Base-by-base conservation (phyloP, 2,113 vertebrate species). In the Sigmodon hispidus region DNA sequence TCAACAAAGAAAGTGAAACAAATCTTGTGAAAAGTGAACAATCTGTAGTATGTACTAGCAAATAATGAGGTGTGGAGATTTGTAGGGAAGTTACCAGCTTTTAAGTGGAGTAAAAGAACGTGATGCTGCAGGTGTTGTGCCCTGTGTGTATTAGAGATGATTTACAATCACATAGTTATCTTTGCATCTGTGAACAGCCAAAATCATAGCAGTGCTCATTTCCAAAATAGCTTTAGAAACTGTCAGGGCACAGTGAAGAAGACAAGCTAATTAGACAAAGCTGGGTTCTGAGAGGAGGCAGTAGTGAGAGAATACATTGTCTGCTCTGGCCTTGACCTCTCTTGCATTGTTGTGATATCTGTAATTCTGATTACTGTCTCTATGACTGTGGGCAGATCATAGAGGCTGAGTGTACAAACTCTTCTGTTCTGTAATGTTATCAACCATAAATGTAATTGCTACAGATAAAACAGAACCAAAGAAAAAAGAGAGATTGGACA, bases 391-490 rank as follows among this genome's bases (percentile, higher is more conserved):
- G 34, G 59, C 5, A 73, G 57, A 77, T 70, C 81, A 73, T 0
- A 34, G 93, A 76, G 73, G 16, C 87, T 48, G 73, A 69, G 88
- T 24, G 10, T 61, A 36, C 87, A 50, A 89, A 48, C 29, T 50
- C 10, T 22, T 31, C 21, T 43, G 10, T 72, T 87, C 34, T 87
- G 19, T 72, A 90, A 67, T 81, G 31, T 69, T 50, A 88, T 63
- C 80, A 90, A 89, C 45, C 29, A 87, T 31, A 29, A 88, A 73
- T 4, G 85, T 87, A 81, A 65, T 59, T 87, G 95, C 92, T 69
- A 92, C 7, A 89, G 81, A 45, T 73, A 80, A 95, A 97, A 84
- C 0, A 75, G 52, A 91, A 87, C 40, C 29, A 22, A 40, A 16
- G n/a, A 7, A 24, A 10, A 73, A 11, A 73, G 11, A 75, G 40